Evolutionary conservation across 2,888 invertebrate genomes (phyloP).

Genomic region (Geotrupes spiniger): DNA sequence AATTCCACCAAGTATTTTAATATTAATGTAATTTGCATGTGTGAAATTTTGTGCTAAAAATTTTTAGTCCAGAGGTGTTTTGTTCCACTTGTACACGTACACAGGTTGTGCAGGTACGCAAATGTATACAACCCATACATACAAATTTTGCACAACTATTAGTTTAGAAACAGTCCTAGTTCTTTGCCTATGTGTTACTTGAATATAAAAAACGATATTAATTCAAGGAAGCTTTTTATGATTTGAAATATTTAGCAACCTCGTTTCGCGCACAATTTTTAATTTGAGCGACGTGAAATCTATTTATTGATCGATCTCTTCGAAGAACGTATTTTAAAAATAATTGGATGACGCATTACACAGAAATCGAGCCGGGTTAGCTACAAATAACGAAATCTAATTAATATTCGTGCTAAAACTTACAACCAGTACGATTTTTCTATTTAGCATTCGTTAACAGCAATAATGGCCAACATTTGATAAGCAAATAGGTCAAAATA

Average conservation of each 20-base stretch:
- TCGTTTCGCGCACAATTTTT: too few relatives aligned
- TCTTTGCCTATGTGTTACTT: slow-evolving; percentile 1
- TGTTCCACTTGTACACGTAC: slow-evolving; percentile 17
- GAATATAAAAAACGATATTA: too few relatives aligned
- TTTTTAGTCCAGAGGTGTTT: slow-evolving; percentile 18
- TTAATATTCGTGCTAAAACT: too few relatives aligned
- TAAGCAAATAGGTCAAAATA: too few relatives aligned
- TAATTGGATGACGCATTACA: slow-evolving; percentile 3
- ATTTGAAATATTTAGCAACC: too few relatives aligned
- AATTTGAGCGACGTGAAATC: too few relatives aligned
- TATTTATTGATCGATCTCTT: neutral
- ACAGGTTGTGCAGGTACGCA: slow-evolving; percentile 13
- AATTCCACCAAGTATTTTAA: slow-evolving; percentile 18
- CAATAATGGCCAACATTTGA: too few relatives aligned
- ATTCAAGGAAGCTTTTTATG: slow-evolving; percentile 11
- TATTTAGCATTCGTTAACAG: too few relatives aligned
- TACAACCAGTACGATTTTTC: too few relatives aligned
- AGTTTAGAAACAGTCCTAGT: slow-evolving; percentile 5
- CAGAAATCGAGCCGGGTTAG: too few relatives aligned
- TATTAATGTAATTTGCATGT: slow-evolving; percentile 20
- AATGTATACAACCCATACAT: slow-evolving; percentile 9
- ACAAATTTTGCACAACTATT: slow-evolving; percentile 8
- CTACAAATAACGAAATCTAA: too few relatives aligned
- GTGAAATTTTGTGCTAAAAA: slow-evolving; percentile 20
- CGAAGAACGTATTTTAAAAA: slow-evolving; percentile 5